Evolutionary conservation across 2,797 vertebrate genomes (phyloP).

Genomic region (Acestrorhynchus altus): DNA sequence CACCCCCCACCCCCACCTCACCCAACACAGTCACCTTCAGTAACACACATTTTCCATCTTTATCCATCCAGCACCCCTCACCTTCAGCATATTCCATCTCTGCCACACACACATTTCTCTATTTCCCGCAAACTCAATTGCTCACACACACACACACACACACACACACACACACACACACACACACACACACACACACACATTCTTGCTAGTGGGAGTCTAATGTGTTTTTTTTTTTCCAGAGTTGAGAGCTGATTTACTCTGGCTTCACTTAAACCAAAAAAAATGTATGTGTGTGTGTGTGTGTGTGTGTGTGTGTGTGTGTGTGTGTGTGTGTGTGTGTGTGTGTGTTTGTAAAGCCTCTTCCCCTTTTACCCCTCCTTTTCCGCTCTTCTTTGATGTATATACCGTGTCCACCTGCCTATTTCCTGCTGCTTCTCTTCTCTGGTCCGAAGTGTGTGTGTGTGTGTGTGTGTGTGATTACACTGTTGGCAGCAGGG

Average conservation of each 20-base stretch:
- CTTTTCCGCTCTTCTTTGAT: slow-evolving; percentile 65
- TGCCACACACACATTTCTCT: background rate
- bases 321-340: too few species aligned
- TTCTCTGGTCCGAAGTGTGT: background rate
- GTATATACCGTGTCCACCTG: slow-evolving; percentile 61
- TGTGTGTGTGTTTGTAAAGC: slow-evolving; percentile 60
- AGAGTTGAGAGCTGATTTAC: slow-evolving; percentile 72
- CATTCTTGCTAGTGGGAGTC: slow-evolving; percentile 69
- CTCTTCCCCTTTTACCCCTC: slow-evolving; percentile 56
- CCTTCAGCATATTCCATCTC: background rate
- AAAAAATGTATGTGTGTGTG: slow-evolving; percentile 40
- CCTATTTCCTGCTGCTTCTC: slow-evolving; percentile 55
- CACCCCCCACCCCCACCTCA: too few species aligned
- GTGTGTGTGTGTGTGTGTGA: background rate
- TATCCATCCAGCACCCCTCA: slow-evolving; percentile 1
- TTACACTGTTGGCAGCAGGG: background rate
- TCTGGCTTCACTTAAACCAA: slow-evolving; percentile 62
- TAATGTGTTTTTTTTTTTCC: slow-evolving; percentile 76
- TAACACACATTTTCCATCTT: background rate
- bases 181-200: slow-evolving; percentile 48
- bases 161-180: slow-evolving; percentile 58
- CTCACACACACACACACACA: slow-evolving; percentile 47
- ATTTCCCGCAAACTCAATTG: slow-evolving; percentile 13
- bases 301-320: too few species aligned
- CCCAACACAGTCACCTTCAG: too few species aligned